Evolutionary conservation across 37 sponge, comb jelly and placozoan species (phyloP), one percentile per base, ranked within the genome.

Genomic region (Tethya wilhelma): DNA sequence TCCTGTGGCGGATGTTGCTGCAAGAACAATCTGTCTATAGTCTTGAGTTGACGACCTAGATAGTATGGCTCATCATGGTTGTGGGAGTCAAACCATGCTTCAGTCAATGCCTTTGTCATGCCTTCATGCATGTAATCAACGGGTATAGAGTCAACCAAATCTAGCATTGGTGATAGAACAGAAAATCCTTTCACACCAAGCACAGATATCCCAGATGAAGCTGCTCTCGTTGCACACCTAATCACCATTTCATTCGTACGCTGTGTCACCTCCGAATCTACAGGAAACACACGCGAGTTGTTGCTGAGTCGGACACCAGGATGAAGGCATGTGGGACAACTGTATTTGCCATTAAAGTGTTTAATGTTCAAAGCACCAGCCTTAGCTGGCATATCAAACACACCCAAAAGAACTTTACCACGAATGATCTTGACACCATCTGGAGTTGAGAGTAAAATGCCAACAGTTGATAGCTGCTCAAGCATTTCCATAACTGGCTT

Each of bases 281-380:
- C n/a, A 49, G 53, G 53, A 14, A 19, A 49, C 9, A 49, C 53
- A 9, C 14, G 53, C 9, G 14, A 49, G 9, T 14, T 9, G 9
- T 14, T 14, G 9, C 14, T 19, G n/a, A n/a, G n/a, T 19, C 59
- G 63, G 43, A 38, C 45, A 69, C 81, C 87, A 43, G 79, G 44
- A 49, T 87, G 87, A 37, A 79, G 25, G 66, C 87, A 74, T 31
- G 59, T 63, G 28, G 84, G 56, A 64, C 82, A 81, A 11, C 82
- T 73, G 62, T 41, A 81, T 58, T 81, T 58, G 11, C 82, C 82
- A 81, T 81, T 81, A 73, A 63, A 81, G 22, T 81, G 82, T 29
- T 62, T 71, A 2, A 20, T 40, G 60, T 38, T 38, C 1, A 71
- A 28, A 3, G 59, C 40, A 31, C 42, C 26, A 17, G 73, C 72